Base-by-base conservation (phyloP, 1,140 invertebrate species). In the Pantala flavescens region DNA sequence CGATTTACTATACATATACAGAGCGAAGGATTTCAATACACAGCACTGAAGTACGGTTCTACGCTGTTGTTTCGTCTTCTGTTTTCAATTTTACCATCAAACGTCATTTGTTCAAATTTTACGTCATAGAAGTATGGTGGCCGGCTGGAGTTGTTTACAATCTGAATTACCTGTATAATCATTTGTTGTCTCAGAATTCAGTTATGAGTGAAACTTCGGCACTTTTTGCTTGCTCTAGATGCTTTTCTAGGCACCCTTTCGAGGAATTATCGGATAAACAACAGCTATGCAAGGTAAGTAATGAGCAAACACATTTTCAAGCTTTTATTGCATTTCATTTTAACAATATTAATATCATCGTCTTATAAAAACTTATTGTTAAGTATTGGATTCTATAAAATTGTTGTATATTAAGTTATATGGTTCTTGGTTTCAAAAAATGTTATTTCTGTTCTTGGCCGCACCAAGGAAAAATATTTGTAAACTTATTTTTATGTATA, bases 191-290 rank as follows among this genome's bases (percentile, higher is more conserved):
- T 5, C 3, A 63, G 2, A 7, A 19, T 63, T 16, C 14, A 63
- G 3, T 14, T 42, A 74, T 23, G 24, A 49, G 49, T 70, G 75
- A 74, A 43, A 76, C 75, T 75, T 76, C 87, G 81, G 87, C 89
- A 75, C 85, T 97, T 77, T 98, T 97, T 85, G 94, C 95, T 63
- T 98, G 96, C 85, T 97, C 95, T 73, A 91, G 92, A 82, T 98
- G 96, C 86, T 97, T 97, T 83, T 91, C 91, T 75, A 88, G 95
- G 80, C 93, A 97, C 86, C 95, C 95, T 72, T 98, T 97, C 84
- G 96, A 98, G 83, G 95, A 98, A 83, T 86, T 98, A 77, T 97
- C 95, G 74, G 88, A 93, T 76, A 94, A 94, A 43, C 94, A 97
- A 85, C 95, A 98, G 82, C 87, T 98, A 79, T 98, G 96, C 86